A percentile compares a stretch with the other conserved stretches of the same genome.
phyloP scores from a whole-genome alignment of 2,113 vertebrate genomes.

The Myrmecophaga tridactyla region DNA sequence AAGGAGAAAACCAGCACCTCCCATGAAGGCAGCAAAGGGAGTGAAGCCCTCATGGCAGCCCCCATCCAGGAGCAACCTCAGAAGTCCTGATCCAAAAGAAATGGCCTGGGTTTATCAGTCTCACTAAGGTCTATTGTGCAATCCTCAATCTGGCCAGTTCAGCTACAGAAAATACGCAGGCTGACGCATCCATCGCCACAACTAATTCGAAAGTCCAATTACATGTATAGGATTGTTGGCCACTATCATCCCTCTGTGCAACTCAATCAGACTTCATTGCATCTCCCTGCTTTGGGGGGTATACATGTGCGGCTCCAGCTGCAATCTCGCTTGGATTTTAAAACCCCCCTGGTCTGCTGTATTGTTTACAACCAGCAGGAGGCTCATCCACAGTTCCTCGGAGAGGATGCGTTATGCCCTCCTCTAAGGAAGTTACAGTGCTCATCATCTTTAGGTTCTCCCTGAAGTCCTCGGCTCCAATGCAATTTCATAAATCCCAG shows the following conservation, averaged over 20 bases:
- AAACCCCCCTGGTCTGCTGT: conserved; percentile 5
- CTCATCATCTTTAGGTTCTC: neutral
- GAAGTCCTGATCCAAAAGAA: neutral
- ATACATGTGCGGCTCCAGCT: neutral
- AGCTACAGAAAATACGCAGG: neutral
- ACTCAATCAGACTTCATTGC: conserved; percentile 12
- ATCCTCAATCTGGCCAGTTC: neutral
- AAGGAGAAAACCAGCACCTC: neutral
- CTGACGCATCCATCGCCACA: neutral
- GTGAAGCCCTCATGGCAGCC: neutral
- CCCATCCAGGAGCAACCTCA: neutral
- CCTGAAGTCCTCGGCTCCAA: conserved; percentile 29
- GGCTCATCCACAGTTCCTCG: neutral
- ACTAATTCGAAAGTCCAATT: conserved; percentile 19
- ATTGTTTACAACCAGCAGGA: conserved; percentile 63
- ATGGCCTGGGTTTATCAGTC: neutral
- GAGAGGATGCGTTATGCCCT: conserved; percentile 50
- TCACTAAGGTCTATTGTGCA: neutral
- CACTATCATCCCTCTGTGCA: neutral
- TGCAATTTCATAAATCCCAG: conserved; percentile 47
- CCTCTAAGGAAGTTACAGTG: conserved; percentile 11
- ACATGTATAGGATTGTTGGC: neutral
- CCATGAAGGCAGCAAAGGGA: neutral
- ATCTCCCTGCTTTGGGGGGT: conserved; percentile 8
- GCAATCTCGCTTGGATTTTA: conserved; percentile 46